A percentile compares a stretch with the other conserved stretches of the same genome.
phyloP scores from a whole-genome alignment of 2,888 invertebrate genomes.

The Argyresthia goedartella region DNA sequence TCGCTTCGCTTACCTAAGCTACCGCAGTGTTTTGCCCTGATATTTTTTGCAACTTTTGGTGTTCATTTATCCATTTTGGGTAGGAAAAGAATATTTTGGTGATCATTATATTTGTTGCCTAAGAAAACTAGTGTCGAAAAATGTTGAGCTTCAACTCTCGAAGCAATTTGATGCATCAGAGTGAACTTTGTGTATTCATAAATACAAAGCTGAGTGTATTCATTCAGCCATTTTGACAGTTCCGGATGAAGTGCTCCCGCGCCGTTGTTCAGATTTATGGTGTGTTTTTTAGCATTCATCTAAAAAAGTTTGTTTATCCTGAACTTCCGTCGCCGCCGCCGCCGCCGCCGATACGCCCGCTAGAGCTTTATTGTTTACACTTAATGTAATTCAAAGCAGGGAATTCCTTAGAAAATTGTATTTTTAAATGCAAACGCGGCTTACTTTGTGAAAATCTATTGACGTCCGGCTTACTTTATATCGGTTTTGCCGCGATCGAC shows the following conservation, averaged over 20 bases:
- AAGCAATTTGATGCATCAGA: too few relatives aligned
- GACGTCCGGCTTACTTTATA: constrained; percentile 42
- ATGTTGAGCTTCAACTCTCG: not conserved
- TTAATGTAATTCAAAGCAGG: constrained; percentile 70
- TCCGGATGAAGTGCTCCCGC: constrained; percentile 46
- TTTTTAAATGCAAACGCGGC: constrained; percentile 57
- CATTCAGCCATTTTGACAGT: constrained; percentile 33
- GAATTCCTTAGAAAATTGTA: constrained; percentile 64
- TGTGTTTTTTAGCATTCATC: constrained; percentile 61
- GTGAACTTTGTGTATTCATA: too few relatives aligned
- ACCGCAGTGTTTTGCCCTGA: too few relatives aligned
- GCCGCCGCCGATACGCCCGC: constrained; percentile 61
- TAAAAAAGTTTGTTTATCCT: constrained; percentile 69
- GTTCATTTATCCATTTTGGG: too few relatives aligned
- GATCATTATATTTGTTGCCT: constrained; percentile 22
- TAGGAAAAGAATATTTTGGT: too few relatives aligned
- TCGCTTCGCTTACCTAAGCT: too few relatives aligned
- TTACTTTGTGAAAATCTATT: constrained; percentile 54
- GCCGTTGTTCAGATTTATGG: constrained; percentile 54
- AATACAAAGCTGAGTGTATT: constrained; percentile 16
- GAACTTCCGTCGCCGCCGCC: constrained; percentile 62
- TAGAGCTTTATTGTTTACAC: constrained; percentile 67
- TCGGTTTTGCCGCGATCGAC: constrained; percentile 51
- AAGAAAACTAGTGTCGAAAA: not conserved
- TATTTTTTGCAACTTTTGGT: too few relatives aligned